Evolutionary conservation across 2,888 invertebrate genomes (phyloP).

Genomic region (Colletes collaris): DNA sequence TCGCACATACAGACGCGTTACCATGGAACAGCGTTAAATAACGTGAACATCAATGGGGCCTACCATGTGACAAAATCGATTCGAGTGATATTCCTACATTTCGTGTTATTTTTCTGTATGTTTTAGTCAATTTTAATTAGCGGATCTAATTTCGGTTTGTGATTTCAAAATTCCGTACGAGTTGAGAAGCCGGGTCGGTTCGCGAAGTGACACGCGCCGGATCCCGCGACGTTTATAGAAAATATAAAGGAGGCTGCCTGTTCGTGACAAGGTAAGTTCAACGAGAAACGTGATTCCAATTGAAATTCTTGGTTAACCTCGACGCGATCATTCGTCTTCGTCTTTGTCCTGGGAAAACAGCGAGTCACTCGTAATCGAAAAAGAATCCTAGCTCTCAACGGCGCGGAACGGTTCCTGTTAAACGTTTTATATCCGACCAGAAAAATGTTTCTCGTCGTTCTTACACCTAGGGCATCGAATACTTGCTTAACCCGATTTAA

Average conservation of each 20-base stretch:
- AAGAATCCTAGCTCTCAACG: constrained; percentile 43
- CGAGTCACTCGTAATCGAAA: constrained; percentile 65
- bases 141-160: constrained; percentile 46
- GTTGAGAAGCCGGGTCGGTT: constrained; percentile 36
- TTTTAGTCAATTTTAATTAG: constrained; percentile 55
- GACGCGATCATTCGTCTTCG: constrained; percentile 64
- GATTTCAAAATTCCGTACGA: constrained; percentile 67
- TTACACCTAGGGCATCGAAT: background rate
- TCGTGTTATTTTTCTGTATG: constrained; percentile 71
- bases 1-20: constrained; percentile 54
- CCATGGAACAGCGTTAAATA: constrained; percentile 72
- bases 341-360: constrained; percentile 51
- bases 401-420: constrained; percentile 49
- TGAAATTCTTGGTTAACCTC: constrained; percentile 63
- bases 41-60: constrained; percentile 69
- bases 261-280: constrained; percentile 64
- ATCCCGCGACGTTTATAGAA: constrained; percentile 19
- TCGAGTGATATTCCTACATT: constrained; percentile 74
- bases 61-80: constrained; percentile 79
- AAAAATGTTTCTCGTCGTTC: constrained; percentile 3
- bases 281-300: constrained; percentile 67
- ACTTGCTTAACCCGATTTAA: constrained; percentile 1
- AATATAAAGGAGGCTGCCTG: constrained; percentile 32
- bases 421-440: constrained; percentile 33
- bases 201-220: constrained; percentile 11